Evolutionary conservation across 2,888 invertebrate genomes (phyloP), one percentile per base, ranked within the genome.

Genomic region (Rhamnusium bicolor): DNA sequence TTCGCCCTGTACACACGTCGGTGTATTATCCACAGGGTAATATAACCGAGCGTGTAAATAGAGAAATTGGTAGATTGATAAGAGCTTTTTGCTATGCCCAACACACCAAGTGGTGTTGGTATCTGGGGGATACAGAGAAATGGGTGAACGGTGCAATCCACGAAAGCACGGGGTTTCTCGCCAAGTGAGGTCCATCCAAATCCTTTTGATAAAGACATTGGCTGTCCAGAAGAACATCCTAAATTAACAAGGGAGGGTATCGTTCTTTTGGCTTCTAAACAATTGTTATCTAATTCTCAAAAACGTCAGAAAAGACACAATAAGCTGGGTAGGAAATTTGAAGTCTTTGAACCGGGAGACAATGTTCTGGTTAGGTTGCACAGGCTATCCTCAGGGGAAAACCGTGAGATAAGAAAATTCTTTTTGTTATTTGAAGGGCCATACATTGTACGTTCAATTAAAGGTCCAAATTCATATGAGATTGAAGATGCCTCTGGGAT

Each of bases 11-110:
- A 6, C 69, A 71, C 60, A 69, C 70, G 16, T 78, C 78, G 0
- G 70, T 80, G 0, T 61, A 78, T 4, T 79, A 80, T 71, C 82
- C 83, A 0, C 80, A 80, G 62, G 76, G 75, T 0, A 82, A 82
- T 73, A 77, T 78, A 0, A 73, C 74, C 0, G 81, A 82, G 66
- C 21, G 82, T 16, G 72, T 74, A 0, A 83, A 82, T 79, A 51
- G 79, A 19, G 83, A 82, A 51, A 63, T 79, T 27, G 77, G 74
- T n/a, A 27, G 79, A 16, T 19, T 79, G 1, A 65, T 78, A 19
- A 40, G 80, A 2, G 24, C 78, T 0, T 78, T 58, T 62, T 78
- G 77, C 40, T 65, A 74, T 21, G 51, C 67, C 7, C 32, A 77
- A 40, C 80, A 82, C 58, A 71, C 79, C 1, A 61, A 58, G 29